Conservation (phyloP, 64 coral and sea anemone genomes). For the Platygyra sinensis region DNA sequence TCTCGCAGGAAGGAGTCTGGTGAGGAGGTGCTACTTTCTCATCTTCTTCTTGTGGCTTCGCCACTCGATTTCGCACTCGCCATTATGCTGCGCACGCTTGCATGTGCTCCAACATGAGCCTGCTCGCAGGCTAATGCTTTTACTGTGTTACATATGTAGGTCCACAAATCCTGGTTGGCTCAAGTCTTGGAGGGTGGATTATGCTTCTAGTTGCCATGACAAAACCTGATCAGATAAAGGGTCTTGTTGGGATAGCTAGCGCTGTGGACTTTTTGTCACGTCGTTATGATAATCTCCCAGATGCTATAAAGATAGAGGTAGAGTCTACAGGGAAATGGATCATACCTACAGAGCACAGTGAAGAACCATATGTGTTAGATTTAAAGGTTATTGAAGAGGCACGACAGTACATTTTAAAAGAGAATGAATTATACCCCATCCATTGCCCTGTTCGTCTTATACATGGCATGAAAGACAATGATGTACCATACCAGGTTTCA, state of each 20-base stretch:
- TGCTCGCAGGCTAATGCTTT: no score
- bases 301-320: constrained; percentile 60
- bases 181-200: constrained; percentile 93
- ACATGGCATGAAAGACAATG: constrained; percentile 79
- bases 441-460: constrained; percentile 79
- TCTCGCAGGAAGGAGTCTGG: no score
- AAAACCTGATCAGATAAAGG: constrained; percentile 65
- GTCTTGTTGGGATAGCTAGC: constrained; percentile 77
- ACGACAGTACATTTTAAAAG: constrained; percentile 51
- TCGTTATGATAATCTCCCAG: constrained; percentile 66
- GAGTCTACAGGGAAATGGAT: constrained; percentile 64
- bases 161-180: constrained; percentile 87
- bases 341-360: constrained; percentile 63
- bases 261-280: constrained; percentile 76
- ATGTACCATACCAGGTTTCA: constrained; percentile 81
- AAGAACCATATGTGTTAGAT: constrained; percentile 76
- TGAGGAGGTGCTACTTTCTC: no score
- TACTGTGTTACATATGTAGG: constrained; percentile 33
- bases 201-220: constrained; percentile 78
- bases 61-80: no score
- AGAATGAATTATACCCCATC: constrained; percentile 28
- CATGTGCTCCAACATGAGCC: no score
- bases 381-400: constrained; percentile 75
- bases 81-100: no score
- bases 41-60: no score